Evolutionary conservation across 2,797 vertebrate species (phyloP).

Genomic region (Poecilia gillii): DNA sequence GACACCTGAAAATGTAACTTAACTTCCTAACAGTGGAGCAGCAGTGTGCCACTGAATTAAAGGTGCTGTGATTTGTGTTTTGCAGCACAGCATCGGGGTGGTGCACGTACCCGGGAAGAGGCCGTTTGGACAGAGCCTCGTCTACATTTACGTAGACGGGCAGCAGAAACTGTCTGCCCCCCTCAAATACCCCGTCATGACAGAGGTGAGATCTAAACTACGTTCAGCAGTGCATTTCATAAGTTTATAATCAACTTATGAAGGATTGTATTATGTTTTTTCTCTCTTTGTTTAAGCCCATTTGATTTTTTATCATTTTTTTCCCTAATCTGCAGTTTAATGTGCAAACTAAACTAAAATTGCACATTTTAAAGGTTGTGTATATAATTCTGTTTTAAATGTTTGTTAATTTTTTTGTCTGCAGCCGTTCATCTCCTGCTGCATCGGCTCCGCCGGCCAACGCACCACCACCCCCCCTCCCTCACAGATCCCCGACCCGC

Average conservation of each 20-base stretch:
- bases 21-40: background rate
- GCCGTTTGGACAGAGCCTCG: constrained; percentile 95
- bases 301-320: too few relatives aligned
- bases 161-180: constrained; percentile 94
- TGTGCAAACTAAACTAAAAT: too few relatives aligned
- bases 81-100: constrained; percentile 92
- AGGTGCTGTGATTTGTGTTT: constrained; percentile 37
- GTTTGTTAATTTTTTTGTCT: background rate
- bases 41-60: background rate
- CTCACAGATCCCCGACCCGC: constrained; percentile 95
- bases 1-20: constrained; percentile 29
- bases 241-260: too few relatives aligned
- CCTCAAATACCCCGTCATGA: constrained; percentile 93
- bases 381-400: background rate
- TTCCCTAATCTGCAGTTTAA: too few relatives aligned
- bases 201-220: constrained; percentile 84
- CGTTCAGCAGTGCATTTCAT: background rate
- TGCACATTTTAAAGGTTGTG: background rate
- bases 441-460: constrained; percentile 97
- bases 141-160: constrained; percentile 95
- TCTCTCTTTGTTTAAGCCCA: too few relatives aligned
- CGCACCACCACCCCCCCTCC: constrained; percentile 96
- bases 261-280: too few relatives aligned
- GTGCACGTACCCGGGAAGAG: constrained; percentile 96
- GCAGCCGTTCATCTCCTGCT: constrained; percentile 94